A percentile compares a stretch with the other conserved stretches of the same genome.
phyloP scores from a whole-genome alignment of 2,888 invertebrate species.

The Drosophila mettleri region DNA sequence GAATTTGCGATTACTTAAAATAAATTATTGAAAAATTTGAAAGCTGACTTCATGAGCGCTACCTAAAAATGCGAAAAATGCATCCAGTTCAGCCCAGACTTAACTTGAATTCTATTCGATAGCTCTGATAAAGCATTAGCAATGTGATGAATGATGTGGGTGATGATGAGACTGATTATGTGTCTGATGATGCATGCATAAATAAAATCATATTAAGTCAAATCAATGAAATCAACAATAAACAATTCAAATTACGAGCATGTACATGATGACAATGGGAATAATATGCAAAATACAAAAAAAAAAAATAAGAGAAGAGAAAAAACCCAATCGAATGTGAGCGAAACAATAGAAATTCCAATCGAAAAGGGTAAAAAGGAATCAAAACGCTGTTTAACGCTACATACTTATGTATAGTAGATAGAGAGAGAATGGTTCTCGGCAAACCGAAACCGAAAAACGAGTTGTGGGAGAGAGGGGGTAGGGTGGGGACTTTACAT shows the following conservation, averaged over 20 bases:
- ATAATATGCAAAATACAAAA: slow-evolving; percentile 30
- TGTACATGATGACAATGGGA: slow-evolving; percentile 32
- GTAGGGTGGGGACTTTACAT: slow-evolving; percentile 10
- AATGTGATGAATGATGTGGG: slow-evolving; percentile 15
- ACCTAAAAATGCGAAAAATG: no score
- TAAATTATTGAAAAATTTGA: no score
- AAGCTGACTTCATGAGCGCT: no score
- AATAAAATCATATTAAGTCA: slow-evolving; percentile 6
- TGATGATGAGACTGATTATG: slow-evolving; percentile 8
- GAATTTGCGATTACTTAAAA: no score
- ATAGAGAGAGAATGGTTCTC: slow-evolving; percentile 8
- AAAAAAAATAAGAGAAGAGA: no score
- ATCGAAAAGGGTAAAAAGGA: slow-evolving; percentile 41
- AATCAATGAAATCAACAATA: slow-evolving; percentile 11
- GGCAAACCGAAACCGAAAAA: slow-evolving; percentile 5
- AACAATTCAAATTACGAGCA: slow-evolving; percentile 29
- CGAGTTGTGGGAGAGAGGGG: no score
- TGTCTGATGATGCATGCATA: slow-evolving; percentile 32
- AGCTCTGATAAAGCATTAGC: not conserved
- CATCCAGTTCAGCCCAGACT: no score
- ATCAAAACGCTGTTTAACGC: slow-evolving; percentile 70
- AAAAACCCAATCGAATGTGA: slow-evolving; percentile 41
- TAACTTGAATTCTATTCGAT: not conserved
- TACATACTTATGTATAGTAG: slow-evolving; percentile 50
- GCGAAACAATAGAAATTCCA: slow-evolving; percentile 49